Evolutionary conservation across 2,113 vertebrate species (phyloP), one percentile per base, ranked within the genome.

Genomic region (Recurvirostra avosetta): DNA sequence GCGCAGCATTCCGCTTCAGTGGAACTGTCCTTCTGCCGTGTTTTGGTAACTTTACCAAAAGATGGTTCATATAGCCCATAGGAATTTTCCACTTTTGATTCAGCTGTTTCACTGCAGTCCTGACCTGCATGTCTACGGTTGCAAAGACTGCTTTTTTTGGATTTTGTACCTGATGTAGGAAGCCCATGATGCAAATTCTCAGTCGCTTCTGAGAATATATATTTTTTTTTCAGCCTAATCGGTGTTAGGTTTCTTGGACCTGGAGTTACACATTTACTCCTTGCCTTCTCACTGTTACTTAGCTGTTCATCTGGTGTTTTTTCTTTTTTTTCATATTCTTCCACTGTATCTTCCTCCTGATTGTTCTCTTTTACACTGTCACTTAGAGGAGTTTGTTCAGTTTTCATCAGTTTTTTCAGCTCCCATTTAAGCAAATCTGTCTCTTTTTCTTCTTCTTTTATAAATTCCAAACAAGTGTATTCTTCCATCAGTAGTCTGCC

Each of bases 101-200:
- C 90, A 11, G 36, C n/a, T 8, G 2, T 9, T 27, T 45, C 26
- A 0, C 27, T 8, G 27, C 47, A 71, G 23, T 45, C 43, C 50
- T 10, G 55, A 15, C 40, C 38, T 10, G 34, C 8, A 2, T 26
- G 15, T 1, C 43, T 68, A 2, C 6, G 21, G 21, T 34, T 65
- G 43, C 55, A 25, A 4, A 9, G 22, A 23, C 12, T 49, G 12
- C 63, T 45, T 5, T 58, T 21, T 30, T 3, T 25, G 49, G 27
- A 2, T 26, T 40, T 80, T 29, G 52, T n/a, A 3, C 90, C 77
- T 2, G 88, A 30, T 2, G 92, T 80, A 6, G 97, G 98, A 6
- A 96, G 95, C 25, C 97, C 97, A 0, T 76, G 79, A 27, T 98
- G 98, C 86, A 99, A 91, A 92, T 98, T 98, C 75, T 97, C 94